Base-by-base conservation (phyloP, 2,797 vertebrate genomes). In the Cuculus canorus region DNA sequence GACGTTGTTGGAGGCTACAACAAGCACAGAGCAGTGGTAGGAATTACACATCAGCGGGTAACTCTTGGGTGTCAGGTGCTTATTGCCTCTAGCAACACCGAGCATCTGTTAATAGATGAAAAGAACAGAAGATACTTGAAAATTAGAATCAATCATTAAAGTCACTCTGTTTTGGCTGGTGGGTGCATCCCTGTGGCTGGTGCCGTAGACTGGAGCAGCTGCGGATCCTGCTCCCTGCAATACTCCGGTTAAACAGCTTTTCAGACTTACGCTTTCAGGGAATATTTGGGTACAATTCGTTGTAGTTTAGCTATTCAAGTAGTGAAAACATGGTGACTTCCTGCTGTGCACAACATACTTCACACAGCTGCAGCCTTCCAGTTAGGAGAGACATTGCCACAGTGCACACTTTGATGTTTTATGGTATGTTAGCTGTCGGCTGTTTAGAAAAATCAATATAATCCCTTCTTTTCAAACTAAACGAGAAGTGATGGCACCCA, bases 1-100 rank as follows among this genome's bases (percentile, higher is more conserved):
- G 97, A 99, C 99, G 0, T 98, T 99, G 80, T 82, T 97, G 56
- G 99, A 99, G 92, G 99, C 99, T 2, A 98, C 98, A 2, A 97
- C 98, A 70, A 99, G 99, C 97, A 99, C 98, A 4, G 97, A 98
- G 13, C 98, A 99, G 47, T 99, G 99, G 99, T 99, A 97, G 9
- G 98, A 86, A 3, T 52, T 37, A 2, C 0, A 1, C 30, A 11
- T 28, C 52, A 7, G 63, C 3, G 10, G 28, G 35, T 64, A 27
- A 33, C 35, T 63, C 48, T 2, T 21, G 15, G 7, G 72, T 37
- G 37, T 6, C 24, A 21, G 30, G 10, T 30, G 5, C 28, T 25
- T 35, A 7, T 0, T 50, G 61, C 37, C 35, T 80, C 39, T 8
- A 15, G 57, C 65, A 80, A 1, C n/a, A 6, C 27, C 39, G 11